These are phyloP conservation scores for Standfussiana lucernea DNA, from an alignment of 2,888 invertebrate genomes.

Conservation along the genomic window DNA sequence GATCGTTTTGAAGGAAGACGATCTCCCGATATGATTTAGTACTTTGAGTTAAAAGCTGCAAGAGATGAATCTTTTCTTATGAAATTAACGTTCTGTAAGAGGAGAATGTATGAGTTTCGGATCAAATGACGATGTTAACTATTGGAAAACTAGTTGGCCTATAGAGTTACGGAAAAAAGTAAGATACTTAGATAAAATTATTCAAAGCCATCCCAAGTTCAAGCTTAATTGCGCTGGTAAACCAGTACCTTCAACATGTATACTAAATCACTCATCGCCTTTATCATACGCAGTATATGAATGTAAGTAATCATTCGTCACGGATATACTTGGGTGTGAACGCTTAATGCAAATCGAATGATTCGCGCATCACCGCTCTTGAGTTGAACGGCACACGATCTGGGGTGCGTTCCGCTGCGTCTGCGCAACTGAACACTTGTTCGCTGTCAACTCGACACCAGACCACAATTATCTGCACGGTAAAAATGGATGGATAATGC, in stretches of 20 bases:
- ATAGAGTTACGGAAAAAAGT: neutral
- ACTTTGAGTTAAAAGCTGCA: neutral
- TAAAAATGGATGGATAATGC: conserved; percentile 46
- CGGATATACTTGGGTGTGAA: conserved; percentile 76
- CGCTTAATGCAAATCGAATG: conserved; percentile 81
- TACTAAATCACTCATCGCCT: neutral
- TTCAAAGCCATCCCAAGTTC: neutral
- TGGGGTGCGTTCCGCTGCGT: conserved; percentile 61
- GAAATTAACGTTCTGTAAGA: neutral
- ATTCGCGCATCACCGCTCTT: conserved; percentile 77
- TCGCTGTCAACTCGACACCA: conserved; percentile 58
- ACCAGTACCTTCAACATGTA: neutral
- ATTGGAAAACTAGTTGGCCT: neutral
- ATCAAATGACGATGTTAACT: neutral
- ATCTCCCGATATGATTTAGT: neutral
- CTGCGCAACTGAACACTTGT: conserved; percentile 60
- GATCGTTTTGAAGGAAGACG: neutral
- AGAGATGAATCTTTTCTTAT: neutral
- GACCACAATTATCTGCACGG: conserved; percentile 52
- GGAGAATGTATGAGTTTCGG: neutral
- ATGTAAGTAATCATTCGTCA: conserved; percentile 68
- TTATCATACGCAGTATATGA: conserved; percentile 20
- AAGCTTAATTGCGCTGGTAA: neutral
- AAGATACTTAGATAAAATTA: neutral
- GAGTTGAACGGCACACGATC: conserved; percentile 73